Evolutionary conservation across 2,888 invertebrate genomes (phyloP).

Genomic region (Venusia cambrica): DNA sequence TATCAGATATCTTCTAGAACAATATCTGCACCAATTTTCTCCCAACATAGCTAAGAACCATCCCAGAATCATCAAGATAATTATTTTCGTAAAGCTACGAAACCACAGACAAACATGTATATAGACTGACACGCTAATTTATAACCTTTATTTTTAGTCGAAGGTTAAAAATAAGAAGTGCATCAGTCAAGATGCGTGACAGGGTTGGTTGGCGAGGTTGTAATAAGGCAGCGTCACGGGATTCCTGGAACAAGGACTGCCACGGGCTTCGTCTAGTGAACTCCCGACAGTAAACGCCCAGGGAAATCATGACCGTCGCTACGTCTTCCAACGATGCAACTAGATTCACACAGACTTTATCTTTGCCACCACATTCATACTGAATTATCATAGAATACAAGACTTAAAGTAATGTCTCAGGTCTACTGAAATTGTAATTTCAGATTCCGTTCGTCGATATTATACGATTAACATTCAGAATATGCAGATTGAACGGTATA

Average conservation of each 20-base stretch:
- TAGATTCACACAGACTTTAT: constrained; percentile 26
- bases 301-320: constrained; percentile 68
- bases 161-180: constrained; percentile 2
- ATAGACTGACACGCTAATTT: too few species aligned
- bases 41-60: too few species aligned
- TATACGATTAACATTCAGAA: constrained; percentile 7
- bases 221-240: constrained; percentile 38
- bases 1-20: too few species aligned
- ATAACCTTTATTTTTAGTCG: neutral
- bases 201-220: constrained; percentile 43
- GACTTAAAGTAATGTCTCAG: neutral
- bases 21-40: too few species aligned
- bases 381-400: constrained; percentile 4
- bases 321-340: constrained; percentile 23
- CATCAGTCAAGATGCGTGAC: constrained; percentile 17
- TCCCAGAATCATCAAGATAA: too few species aligned
- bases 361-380: constrained; percentile 9
- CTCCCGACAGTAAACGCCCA: constrained; percentile 55
- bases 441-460: neutral
- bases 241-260: constrained; percentile 33
- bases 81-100: too few species aligned
- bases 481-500: constrained; percentile 13
- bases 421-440: neutral
- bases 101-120: too few species aligned
- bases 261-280: constrained; percentile 44